Base-by-base conservation (phyloP, 2,113 vertebrate genomes). In the Calidris pygmaea region DNA sequence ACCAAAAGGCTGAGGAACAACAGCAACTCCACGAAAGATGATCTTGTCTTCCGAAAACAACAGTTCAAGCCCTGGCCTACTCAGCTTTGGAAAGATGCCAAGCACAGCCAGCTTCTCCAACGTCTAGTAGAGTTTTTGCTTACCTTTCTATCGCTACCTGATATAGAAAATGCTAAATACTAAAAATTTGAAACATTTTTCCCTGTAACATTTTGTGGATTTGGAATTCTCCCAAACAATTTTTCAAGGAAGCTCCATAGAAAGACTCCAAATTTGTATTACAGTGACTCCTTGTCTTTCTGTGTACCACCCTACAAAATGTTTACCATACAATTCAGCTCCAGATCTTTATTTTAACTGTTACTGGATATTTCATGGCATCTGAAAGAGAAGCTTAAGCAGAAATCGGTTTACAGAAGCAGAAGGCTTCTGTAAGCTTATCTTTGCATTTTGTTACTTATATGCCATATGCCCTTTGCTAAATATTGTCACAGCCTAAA, bases 391-490 rank as follows among this genome's bases (percentile, higher is more conserved):
- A 71, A 60, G 22, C 76, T 81, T 45, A 68, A 85, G 26, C 52
- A 72, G 60, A 68, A 89, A 81, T 5, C 10, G 32, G 19, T 39
- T n/a, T n/a, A n/a, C n/a, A n/a, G n/a, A n/a, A n/a, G n/a, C n/a
- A n/a, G 30, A 71, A 81, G 34, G 20, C 18, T 87, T 56, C 60
- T 79, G 53, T 73, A 15, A 43, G 14, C 45, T 95, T 90, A 91
- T 58, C 81, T 91, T 50, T 79, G 29, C 14, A 35, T 73, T 85
- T 76, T 62, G 15, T 73, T 82, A 78, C 50, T 90, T 66, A 43
- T 14, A 29, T 5, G 32, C 43, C 83, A 74, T 0, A 0, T 30
- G 32, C 10, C 37, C 22, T 58, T 56, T 62, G n/a, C 58, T 17
- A 80, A 62, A 53, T 48, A 53, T 26, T 85, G 43, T 47, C 59